These are phyloP conservation scores for Suricata suricatta DNA, from an alignment of 2,113 vertebrate species.

Conservation along the genomic window DNA sequence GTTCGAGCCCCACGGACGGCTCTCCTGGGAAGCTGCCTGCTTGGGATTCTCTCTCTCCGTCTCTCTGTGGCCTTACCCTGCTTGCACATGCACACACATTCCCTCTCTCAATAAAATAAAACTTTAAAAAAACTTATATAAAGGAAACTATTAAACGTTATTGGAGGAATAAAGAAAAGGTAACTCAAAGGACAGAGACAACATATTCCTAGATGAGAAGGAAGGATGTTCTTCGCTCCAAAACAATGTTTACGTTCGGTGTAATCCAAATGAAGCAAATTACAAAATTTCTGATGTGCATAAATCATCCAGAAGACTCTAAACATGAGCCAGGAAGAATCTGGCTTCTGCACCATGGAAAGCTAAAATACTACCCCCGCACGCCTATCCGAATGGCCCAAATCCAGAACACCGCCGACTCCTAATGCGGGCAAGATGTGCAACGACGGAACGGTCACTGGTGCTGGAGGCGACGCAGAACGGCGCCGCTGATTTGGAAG, in stretches of 20 bases:
- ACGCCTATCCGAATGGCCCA: neutral
- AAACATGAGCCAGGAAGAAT: neutral
- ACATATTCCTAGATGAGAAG: neutral
- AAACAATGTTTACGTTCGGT: neutral
- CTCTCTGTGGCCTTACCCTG: too few relatives aligned
- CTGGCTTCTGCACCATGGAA: neutral
- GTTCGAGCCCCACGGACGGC: too few relatives aligned
- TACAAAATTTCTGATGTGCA: neutral
- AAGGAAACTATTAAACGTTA: neutral
- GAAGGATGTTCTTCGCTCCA: neutral
- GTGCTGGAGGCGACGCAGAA: neutral
- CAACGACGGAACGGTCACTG: neutral
- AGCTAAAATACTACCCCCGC: neutral
- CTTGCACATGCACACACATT: too few relatives aligned
- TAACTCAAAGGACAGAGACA: neutral
- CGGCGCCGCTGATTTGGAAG: neutral
- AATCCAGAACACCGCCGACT: neutral
- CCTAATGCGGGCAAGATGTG: too few relatives aligned
- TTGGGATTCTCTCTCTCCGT: too few relatives aligned
- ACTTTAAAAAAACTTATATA: neutral
- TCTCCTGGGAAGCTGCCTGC: too few relatives aligned
- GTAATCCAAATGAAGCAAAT: neutral
- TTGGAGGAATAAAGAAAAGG: neutral
- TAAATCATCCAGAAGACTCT: neutral
- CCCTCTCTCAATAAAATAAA: too few relatives aligned